Evolutionary conservation across 2,797 vertebrate genomes (phyloP), one percentile per base, ranked within the genome.

Genomic region (Falco columbarius): DNA sequence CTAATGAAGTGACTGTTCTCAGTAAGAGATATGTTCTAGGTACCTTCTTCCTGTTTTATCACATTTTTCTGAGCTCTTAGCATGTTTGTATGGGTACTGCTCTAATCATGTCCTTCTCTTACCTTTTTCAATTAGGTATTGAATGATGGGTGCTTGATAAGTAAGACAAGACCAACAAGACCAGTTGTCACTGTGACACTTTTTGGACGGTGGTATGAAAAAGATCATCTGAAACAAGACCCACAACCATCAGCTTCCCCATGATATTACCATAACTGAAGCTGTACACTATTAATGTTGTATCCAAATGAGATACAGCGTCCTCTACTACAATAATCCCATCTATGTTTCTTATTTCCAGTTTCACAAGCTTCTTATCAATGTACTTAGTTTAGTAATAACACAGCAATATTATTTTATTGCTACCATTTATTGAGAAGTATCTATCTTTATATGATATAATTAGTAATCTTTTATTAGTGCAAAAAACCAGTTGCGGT

Each of bases 141-240:
- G 68, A 97, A 49, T 32, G 97, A 98, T 44, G 98, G 97, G 4
- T 56, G 62, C 29, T 93, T 98, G 81, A 51, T 93, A 38, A 98
- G 75, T 80, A 85, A 96, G 89, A 66, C 79, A 58, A 81, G 82
- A 15, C 47, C 81, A 30, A 97, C 89, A 1, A 83, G 96, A 74
- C 97, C 97, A n/a, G 9, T 98, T 2, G 26, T 98, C 86, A 97
- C 97, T 23, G 96, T 97, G 26, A 97, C 95, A 0, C 94, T 98
- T 61, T 98, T 98, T 92, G 98, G 98, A 84, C 98, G 97, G 40
- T 89, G 96, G 66, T 98, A 98, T 81, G 96, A 97, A 77, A 98
- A 89, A 58, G 98, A 98, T 71, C 42, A 32, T 70, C 58, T 80
- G 71, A 91, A 89, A 29, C 8, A 40, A 84, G 55, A 77, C 24